Evolutionary conservation across 2,888 invertebrate genomes (phyloP).

Genomic region (Andrena praecox): DNA sequence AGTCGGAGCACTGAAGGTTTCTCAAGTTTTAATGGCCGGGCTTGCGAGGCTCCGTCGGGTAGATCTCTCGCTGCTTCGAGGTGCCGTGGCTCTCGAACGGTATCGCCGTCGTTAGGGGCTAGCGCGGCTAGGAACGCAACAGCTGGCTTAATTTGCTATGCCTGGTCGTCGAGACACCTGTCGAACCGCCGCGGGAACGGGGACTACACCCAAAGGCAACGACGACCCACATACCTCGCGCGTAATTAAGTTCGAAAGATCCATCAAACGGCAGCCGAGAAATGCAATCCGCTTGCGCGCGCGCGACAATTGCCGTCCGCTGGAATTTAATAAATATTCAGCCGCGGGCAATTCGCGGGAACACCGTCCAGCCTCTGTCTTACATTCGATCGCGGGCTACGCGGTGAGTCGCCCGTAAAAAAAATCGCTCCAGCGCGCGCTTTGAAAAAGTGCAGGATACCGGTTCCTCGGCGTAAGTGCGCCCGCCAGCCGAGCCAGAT

Average conservation of each 20-base stretch:
- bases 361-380: not conserved
- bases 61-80: no score
- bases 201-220: conserved; percentile 27
- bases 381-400: not conserved
- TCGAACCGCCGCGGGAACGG: conserved; percentile 39
- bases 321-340: conserved; percentile 38
- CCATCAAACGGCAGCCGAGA: not conserved
- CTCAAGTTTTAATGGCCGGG: no score
- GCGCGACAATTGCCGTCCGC: conserved; percentile 23
- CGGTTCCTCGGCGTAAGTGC: conserved; percentile 27
- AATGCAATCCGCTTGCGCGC: not conserved
- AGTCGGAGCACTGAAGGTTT: no score
- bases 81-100: conserved; percentile 3
- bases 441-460: conserved; percentile 34
- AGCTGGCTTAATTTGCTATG: conserved; percentile 51
- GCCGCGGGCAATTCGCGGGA: conserved; percentile 3
- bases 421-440: not conserved
- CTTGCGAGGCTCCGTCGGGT: no score
- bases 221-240: conserved; percentile 52
- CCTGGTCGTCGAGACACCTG: conserved; percentile 45
- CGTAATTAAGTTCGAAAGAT: conserved; percentile 40
- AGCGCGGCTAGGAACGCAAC: conserved; percentile 21
- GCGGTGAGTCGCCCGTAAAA: conserved; percentile 20
- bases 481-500: not conserved
- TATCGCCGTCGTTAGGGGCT: conserved; percentile 18